Base-by-base conservation (phyloP, 2,888 invertebrate genomes). In the Ophion obscuratus region DNA sequence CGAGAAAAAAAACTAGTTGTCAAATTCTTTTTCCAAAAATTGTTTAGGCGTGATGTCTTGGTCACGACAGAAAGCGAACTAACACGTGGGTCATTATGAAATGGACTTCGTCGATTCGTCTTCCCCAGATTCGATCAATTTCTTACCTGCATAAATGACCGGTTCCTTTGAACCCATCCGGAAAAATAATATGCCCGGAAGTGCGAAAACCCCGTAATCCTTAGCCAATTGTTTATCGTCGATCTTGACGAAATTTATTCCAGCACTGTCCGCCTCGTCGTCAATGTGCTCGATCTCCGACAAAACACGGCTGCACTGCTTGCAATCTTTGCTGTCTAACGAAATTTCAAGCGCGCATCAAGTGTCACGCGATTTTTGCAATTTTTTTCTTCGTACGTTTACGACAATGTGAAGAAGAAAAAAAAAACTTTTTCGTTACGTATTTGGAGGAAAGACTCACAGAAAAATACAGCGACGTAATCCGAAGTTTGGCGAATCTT, bases 281-380 rank as follows among this genome's bases (percentile, higher is more conserved):
- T 98, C 98, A 89, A 98, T 98, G 93, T 98, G 98, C 92, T 98
- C 98, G 88, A 98, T 97, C 94, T 98, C 98, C 59, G 96, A 95
- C 89, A 98, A 95, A 40, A 98, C 98, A 93, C 97, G 96, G 89
- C 97, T 97, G 93, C 98, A 98, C 94, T 98, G 98, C 94, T 98
- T 98, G 95, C 98, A 98, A 95, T 98, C 98, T 95, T 97, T 97
- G 95, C 98, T 98, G 95, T 98, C 98, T 98, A 95, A 96, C 96
- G 94, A 95, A 94, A 94, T 94, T 92, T 81, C 75, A 75, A 85
- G 27, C 71, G 53, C 71, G 75, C 76, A 85, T 83, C 64, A 86
- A 85, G 81, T 80, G 85, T 83, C 80, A 6, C 47, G 24, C 36
- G 2, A 73, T 76, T 76, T 11, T 67, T 68, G 47, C 47, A 67